Conservation (phyloP, 2,113 vertebrate genomes). For the Thymallus thymallus region DNA sequence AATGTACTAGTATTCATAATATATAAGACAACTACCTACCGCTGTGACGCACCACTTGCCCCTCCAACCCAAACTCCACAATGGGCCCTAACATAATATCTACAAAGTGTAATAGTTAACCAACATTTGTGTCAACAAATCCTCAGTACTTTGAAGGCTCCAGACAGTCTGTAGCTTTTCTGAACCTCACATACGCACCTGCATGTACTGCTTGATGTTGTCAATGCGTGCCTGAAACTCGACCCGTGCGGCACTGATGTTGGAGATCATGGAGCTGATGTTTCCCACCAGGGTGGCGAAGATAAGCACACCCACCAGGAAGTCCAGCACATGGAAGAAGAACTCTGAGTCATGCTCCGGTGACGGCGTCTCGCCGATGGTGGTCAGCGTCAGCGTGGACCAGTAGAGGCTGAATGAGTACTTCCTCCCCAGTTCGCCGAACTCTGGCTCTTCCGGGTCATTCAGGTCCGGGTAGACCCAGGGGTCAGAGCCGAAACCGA, state of each 20-base stretch:
- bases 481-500: conserved; percentile 80
- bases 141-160: background rate
- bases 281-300: conserved; percentile 99
- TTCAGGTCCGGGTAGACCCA: conserved; percentile 75
- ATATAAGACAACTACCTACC: background rate
- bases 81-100: background rate
- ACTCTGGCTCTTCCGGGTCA: conserved; percentile 78
- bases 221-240: conserved; percentile 93
- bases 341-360: conserved; percentile 92
- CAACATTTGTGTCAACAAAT: too few relatives aligned
- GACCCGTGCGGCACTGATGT: conserved; percentile 95
- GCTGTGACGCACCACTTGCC: background rate
- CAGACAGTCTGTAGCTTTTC: conserved; percentile 32
- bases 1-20: background rate
- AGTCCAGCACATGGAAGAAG: conserved; percentile 89
- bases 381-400: conserved; percentile 95
- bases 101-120: background rate
- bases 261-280: conserved; percentile 98
- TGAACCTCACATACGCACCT: conserved; percentile 66
- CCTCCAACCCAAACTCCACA: background rate
- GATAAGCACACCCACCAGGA: conserved; percentile 93
- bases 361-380: conserved; percentile 93
- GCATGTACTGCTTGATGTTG: conserved; percentile 98
- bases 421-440: conserved; percentile 84
- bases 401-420: conserved; percentile 96